Evolutionary conservation across 2,888 invertebrate species (phyloP).

Genomic region (Muscina levida): DNA sequence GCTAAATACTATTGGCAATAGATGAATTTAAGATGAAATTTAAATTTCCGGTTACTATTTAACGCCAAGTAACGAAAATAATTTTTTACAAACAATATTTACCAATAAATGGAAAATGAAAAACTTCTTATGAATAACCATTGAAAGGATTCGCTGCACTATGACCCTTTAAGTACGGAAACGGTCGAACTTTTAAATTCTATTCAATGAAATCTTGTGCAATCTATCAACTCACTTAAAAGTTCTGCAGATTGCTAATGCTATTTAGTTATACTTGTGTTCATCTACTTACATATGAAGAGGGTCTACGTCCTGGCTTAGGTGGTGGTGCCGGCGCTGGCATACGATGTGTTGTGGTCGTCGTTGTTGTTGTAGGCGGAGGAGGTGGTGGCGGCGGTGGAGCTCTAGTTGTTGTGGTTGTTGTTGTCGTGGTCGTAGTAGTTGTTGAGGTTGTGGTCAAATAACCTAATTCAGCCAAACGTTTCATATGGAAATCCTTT

Average conservation of each 20-base stretch:
- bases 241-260: too few species aligned
- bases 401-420: slow-evolving; percentile 76
- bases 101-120: too few species aligned
- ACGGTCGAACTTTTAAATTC: too few species aligned
- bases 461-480: slow-evolving; percentile 81
- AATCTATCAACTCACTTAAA: too few species aligned
- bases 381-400: slow-evolving; percentile 69
- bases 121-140: too few species aligned
- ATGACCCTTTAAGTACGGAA: too few species aligned
- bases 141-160: too few species aligned
- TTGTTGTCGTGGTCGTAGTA: slow-evolving; percentile 81
- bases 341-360: slow-evolving; percentile 76
- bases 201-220: too few species aligned
- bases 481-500: slow-evolving; percentile 89
- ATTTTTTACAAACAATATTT: too few species aligned
- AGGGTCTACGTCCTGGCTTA: slow-evolving; percentile 73
- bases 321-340: slow-evolving; percentile 77
- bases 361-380: slow-evolving; percentile 69
- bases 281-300: slow-evolving; percentile 72
- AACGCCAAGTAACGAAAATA: too few species aligned
- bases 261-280: too few species aligned
- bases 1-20: not conserved
- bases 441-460: slow-evolving; percentile 80
- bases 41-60: not conserved
- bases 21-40: slow-evolving; percentile 8